Percentiles rank a stretch among this genome's conserved stretches.
Conservation (phyloP, 1,140 invertebrate species). For the Plutomurus gul region DNA sequence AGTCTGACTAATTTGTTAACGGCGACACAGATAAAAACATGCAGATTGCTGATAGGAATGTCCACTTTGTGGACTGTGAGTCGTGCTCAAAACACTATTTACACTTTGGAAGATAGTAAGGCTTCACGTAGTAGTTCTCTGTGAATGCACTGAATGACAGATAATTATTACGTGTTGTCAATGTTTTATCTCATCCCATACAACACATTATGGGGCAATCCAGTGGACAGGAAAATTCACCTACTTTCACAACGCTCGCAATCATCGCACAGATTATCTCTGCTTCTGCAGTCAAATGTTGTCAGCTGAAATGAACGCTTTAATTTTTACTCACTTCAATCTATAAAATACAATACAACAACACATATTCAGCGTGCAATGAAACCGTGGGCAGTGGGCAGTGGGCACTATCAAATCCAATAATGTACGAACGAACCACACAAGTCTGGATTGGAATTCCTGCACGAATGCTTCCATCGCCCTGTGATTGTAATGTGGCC, state of each 20-base stretch:
- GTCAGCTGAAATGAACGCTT: too few relatives aligned
- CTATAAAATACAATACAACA: too few relatives aligned
- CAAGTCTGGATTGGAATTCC: too few relatives aligned
- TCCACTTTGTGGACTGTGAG: not conserved
- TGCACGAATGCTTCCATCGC: too few relatives aligned
- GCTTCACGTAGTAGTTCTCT: not conserved
- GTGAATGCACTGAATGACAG: not conserved
- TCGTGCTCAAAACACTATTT: too few relatives aligned
- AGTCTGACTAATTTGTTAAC: conserved; percentile 24
- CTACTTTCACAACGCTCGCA: conserved; percentile 7
- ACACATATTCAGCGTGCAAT: not conserved
- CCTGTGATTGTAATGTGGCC: too few relatives aligned
- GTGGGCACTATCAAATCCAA: too few relatives aligned
- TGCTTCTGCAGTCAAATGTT: too few relatives aligned
- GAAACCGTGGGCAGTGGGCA: not conserved
- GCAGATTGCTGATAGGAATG: not conserved
- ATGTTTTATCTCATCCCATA: not conserved
- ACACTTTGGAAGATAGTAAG: not conserved
- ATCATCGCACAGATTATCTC: too few relatives aligned
- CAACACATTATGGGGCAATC: not conserved
- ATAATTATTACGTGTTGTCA: conserved; percentile 23
- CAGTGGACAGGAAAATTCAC: not conserved
- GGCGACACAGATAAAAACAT: not conserved
- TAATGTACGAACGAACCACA: too few relatives aligned
- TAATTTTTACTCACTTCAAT: too few relatives aligned